Base-by-base conservation (phyloP, 2,113 vertebrate species). In the Rhinoderma darwinii region DNA sequence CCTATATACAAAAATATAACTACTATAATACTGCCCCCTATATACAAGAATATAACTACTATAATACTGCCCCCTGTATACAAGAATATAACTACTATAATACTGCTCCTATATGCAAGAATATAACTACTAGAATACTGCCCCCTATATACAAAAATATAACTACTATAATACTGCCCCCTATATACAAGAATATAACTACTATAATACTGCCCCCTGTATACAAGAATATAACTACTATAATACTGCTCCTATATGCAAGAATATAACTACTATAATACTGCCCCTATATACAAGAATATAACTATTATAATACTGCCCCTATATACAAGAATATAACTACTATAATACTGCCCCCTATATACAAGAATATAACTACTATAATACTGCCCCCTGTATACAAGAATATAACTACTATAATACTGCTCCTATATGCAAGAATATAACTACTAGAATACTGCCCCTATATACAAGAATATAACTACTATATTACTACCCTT, bases 71-170 rank as follows among this genome's bases (percentile, higher is more conserved):
- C 22, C 8, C 56, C 22, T 59, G 9, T 59, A 25, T 25, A 25
- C 22, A 59, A 59, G 56, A 59, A 25, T 59, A 59, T 59, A n/a
- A 59, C 56, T 59, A n/a, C 56, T 59, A 59, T 59, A n/a, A 59
- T 59, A 59, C 56, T 59, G 56, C 56, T 10, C n/a, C 5, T n/a
- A 59, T 59, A 1, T 59, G n/a, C 56, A 61, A 11, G 56, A 61
- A 61, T 61, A 61, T 61, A 61, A 61, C 56, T 61, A 27, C 56
- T 61, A 61, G n/a, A 61, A 61, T 61, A 61, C 56, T n/a, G 56
- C 6, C 9, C n/a, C 1, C 25, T 56, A 22, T 56, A 20, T 56
- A 56, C 54, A 56, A 25, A 0, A 56, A 56, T 56, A 56, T 56
- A 56, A 56, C 54, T 56, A 25, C 54, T 56, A 56, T 56, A 56